These are phyloP conservation scores for Pseudoatta argentina DNA, from an alignment of 1,140 invertebrate species.

Conservation along the genomic window DNA sequence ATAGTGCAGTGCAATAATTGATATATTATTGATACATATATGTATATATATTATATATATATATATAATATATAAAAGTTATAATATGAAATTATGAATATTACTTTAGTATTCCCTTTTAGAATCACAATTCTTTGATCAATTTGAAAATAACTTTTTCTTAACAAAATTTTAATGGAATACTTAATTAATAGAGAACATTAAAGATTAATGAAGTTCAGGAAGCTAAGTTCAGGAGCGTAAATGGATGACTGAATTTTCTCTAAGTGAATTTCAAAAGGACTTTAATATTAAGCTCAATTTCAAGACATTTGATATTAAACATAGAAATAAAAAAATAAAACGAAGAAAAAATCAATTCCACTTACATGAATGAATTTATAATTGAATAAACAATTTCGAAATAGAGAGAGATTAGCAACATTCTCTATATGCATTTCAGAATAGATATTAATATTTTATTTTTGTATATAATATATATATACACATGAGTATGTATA, in stretches of 20 bases:
- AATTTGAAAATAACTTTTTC: constrained; percentile 51
- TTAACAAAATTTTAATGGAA: constrained; percentile 45
- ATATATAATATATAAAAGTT: too few species aligned
- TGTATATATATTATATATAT: too few species aligned
- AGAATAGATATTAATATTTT: constrained; percentile 7
- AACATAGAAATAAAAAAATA: neutral
- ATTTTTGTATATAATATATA: neutral
- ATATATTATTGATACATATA: neutral
- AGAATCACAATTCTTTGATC: constrained; percentile 32
- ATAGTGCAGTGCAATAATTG: neutral
- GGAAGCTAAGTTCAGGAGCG: constrained; percentile 22
- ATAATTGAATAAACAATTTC: neutral
- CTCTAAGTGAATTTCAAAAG: constrained; percentile 31
- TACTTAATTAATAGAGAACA: constrained; percentile 48
- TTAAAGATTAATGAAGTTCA: constrained; percentile 45
- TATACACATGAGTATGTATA: neutral
- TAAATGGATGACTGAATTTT: constrained; percentile 2
- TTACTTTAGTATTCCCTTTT: constrained; percentile 1
- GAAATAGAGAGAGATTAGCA: neutral
- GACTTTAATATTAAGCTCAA: constrained; percentile 36
- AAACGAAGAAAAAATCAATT: constrained; percentile 1
- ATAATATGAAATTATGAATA: constrained; percentile 16
- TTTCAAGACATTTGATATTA: constrained; percentile 25
- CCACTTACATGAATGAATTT: neutral
- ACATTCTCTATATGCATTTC: neutral